phyloP scores from a whole-genome alignment of 1,140 invertebrate genomes.

The Nephila pilipes region DNA sequence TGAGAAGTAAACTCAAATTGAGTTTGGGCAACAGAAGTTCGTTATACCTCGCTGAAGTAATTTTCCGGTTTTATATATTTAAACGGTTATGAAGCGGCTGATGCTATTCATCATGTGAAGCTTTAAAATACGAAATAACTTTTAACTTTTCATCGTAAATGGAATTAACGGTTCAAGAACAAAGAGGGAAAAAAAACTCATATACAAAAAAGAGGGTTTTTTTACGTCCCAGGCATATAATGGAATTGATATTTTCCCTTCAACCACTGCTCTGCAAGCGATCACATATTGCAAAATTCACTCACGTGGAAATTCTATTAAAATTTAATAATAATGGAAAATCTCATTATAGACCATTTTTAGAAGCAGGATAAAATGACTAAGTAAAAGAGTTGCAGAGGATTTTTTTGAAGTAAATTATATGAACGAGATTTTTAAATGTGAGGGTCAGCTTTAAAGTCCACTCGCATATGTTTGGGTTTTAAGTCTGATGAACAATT shows the following conservation, averaged over 20 bases:
- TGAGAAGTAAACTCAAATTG: constrained; percentile 18
- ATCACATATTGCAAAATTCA: not conserved
- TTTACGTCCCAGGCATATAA: too few species aligned
- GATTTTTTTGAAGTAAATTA: not conserved
- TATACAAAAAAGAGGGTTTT: not conserved
- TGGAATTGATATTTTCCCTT: not conserved
- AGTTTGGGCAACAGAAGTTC: not conserved
- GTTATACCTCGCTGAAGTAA: not conserved
- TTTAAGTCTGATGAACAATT: too few species aligned
- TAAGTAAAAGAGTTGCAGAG: not conserved
- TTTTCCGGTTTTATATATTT: constrained; percentile 29
- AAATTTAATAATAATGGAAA: not conserved
- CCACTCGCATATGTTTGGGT: too few species aligned
- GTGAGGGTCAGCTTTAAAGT: too few species aligned
- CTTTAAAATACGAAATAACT: constrained; percentile 6
- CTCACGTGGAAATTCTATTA: not conserved
- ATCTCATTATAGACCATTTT: too few species aligned
- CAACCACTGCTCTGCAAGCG: not conserved
- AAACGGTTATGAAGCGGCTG: constrained; percentile 34
- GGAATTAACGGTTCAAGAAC: not conserved
- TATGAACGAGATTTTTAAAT: not conserved
- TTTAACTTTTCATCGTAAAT: not conserved
- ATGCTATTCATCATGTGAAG: not conserved
- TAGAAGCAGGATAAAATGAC: too few species aligned
- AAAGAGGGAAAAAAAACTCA: not conserved